Evolutionary conservation across 2,797 vertebrate genomes (phyloP), one percentile per base, ranked within the genome.

Genomic region (Falco naumanni): DNA sequence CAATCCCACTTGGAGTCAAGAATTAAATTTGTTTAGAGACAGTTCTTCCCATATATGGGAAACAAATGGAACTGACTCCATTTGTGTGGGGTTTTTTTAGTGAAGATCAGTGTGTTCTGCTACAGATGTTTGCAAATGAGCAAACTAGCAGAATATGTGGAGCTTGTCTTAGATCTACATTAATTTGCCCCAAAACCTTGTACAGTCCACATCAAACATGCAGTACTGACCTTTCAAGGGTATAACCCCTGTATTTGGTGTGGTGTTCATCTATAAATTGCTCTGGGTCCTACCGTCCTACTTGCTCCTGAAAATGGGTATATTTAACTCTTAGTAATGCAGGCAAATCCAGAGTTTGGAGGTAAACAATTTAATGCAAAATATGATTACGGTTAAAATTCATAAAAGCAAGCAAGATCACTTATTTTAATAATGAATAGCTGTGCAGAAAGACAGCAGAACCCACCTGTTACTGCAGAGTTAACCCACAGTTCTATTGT

Each of bases 1-100:
- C 91, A 93, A 18, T 95, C 74, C 76, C 56, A 68, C 63, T 96
- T 84, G 66, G 95, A 95, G 87, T 91, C 91, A 93, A 89, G 89
- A 95, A 96, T 96, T 91, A 93, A 88, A 82, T 84, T 90, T 94
- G 95, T 96, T 97, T 96, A 92, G 91, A 96, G 89, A 66, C 48
- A 18, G 25, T 90, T 96, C 72, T 94, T 93, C 72, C 90, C 94
- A 91, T 95, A 96, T 96, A 96, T 93, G 96, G 96, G 88, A 91
- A 96, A 81, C 79, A 96, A 95, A 94, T 96, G 84, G 87, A 96
- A 89, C 82, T 72, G 79, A 20, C 92, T 96, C 53, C 61, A 86
- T 95, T 96, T 86, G 59, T 86, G 79, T 57, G 78, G 43, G 9
- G 14, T 65, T 20, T 90, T 43, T 94, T 75, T 24, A 74, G 41